phyloP scores from a whole-genome alignment of 2,113 vertebrate genomes.

The Rutilus rutilus region DNA sequence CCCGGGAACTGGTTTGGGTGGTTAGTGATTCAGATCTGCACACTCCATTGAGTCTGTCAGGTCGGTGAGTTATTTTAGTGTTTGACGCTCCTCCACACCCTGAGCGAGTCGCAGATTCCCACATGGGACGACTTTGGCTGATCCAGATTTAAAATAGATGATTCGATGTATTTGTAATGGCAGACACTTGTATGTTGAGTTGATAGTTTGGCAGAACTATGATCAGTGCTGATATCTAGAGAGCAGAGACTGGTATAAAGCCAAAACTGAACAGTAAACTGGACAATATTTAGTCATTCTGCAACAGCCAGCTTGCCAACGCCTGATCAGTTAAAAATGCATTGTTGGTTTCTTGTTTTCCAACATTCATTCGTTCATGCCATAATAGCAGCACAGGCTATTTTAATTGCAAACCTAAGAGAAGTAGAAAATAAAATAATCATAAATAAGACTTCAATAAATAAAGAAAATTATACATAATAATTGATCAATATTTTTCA shows the following conservation, averaged over 20 bases:
- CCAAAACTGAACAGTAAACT: neutral
- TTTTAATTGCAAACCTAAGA: no score
- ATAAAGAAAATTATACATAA: no score
- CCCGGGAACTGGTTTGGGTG: constrained; percentile 1
- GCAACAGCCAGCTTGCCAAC: neutral
- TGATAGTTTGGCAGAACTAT: neutral
- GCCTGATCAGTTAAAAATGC: neutral
- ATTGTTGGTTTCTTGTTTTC: no score
- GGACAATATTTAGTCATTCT: neutral
- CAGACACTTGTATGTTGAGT: neutral
- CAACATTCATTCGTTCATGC: no score
- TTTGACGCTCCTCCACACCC: constrained; percentile 38
- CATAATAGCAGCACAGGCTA: no score
- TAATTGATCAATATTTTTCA: no score
- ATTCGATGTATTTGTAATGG: neutral
- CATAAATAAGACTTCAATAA: no score
- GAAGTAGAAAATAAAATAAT: no score
- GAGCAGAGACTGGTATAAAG: neutral
- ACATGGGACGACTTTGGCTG: neutral
- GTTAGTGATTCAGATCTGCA: neutral
- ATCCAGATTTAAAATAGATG: neutral
- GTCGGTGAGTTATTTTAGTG: constrained; percentile 41
- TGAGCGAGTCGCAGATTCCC: constrained; percentile 50
- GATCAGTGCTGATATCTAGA: neutral
- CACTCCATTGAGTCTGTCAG: constrained; percentile 1